Base-by-base conservation (phyloP, 64 coral and sea anemone genomes). In the Stylophora pistillata region DNA sequence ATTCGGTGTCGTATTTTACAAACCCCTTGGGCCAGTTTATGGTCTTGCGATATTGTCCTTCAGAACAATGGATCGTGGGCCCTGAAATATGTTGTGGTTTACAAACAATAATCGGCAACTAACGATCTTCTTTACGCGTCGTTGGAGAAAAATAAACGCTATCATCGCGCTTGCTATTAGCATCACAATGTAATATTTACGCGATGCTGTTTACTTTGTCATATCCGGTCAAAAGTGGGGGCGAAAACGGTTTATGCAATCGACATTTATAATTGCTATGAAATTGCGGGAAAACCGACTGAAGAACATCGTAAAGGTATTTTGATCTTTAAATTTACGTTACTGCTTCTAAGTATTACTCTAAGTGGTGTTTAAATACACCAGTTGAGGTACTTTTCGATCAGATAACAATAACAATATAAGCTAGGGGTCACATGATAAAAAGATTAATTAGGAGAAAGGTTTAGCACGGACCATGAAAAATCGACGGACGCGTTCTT, bases 151-250 rank as follows among this genome's bases (percentile, higher is more conserved):
- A 31, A 5, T 60, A 3, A 69, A 17, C 80, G 34, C 62, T n/a
- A 70, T 26, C 14, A 21, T 25, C 3, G 31, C 21, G 61, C 53
- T 84, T 53, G 20, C 10, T 53, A 84, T 84, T 84, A 53, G 80
- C 80, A 84, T 84, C 66, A 69, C 13, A 66, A 66, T 84, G 21
- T 27, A 52, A 53, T 52, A 70, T 68, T 59, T 34, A 32, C 31
- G 18, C 13, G 9, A 5, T 33, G 18, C 32, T 20, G 61, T 78
- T 56, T 13, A 69, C 61, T 68, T 26, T 52, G 53, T 63, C 58
- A 37, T 41, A 82, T 82, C 58, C 78, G 80, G 58, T 27, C 0
- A 26, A 68, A 23, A 70, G 61, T 37, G 62, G 62, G 21, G 80
- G 37, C 37, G 37, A 47, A 47, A 47, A 47, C 37, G 37, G 3